These are phyloP conservation scores for Halcyon badia DNA, from an alignment of 2,797 vertebrate genomes.

Conservation along the genomic window DNA sequence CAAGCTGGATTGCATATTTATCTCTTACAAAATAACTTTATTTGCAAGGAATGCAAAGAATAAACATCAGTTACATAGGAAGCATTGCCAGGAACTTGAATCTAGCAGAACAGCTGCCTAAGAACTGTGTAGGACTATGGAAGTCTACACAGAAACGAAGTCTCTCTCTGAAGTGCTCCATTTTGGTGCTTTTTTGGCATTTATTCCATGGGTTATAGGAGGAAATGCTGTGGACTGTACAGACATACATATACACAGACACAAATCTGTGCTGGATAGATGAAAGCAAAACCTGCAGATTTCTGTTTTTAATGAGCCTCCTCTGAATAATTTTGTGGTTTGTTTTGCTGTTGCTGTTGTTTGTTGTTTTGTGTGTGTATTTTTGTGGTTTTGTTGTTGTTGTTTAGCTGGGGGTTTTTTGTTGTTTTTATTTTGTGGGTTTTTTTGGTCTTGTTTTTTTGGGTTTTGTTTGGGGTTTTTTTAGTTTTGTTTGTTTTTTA, in stretches of 20 bases:
- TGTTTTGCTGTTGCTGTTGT: too few relatives aligned
- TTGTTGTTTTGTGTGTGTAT: background rate
- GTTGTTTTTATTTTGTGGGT: too few relatives aligned
- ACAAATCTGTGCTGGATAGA: background rate
- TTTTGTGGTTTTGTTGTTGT: too few relatives aligned
- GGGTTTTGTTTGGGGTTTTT: background rate
- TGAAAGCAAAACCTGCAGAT: background rate
- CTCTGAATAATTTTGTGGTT: background rate
- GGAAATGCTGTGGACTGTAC: background rate
- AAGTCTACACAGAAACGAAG: background rate
- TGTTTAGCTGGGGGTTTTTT: background rate
- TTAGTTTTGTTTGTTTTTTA: background rate
- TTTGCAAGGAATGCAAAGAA: background rate
- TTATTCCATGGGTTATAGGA: background rate
- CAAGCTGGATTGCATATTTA: background rate
- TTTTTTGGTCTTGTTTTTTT: background rate
- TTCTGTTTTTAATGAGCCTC: background rate
- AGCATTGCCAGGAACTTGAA: background rate
- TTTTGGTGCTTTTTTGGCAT: background rate
- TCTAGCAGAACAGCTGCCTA: background rate
- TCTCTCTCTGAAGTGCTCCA: background rate
- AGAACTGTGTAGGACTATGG: background rate
- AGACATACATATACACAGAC: background rate
- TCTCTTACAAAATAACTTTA: background rate
- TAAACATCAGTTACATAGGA: background rate